These are phyloP conservation scores for Dryadula phaetusa DNA, from an alignment of 2,888 invertebrate genomes.

Conservation along the genomic window DNA sequence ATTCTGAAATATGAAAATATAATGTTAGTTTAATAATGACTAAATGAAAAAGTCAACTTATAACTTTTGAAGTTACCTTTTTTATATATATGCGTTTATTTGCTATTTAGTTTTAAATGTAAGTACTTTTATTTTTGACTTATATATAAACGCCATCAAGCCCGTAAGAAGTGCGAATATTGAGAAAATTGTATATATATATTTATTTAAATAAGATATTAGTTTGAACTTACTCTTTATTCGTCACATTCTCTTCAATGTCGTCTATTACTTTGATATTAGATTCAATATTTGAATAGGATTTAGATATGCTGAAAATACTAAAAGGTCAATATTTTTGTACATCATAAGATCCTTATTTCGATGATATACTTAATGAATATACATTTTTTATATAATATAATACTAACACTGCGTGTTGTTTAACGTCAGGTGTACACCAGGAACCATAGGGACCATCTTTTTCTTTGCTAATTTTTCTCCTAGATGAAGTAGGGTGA, in stretches of 20 bases:
- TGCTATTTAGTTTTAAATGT: too few species aligned
- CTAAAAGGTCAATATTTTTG: not conserved
- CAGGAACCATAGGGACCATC: conserved; percentile 65
- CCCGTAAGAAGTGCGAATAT: too few species aligned
- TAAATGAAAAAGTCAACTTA: too few species aligned
- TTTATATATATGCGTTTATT: too few species aligned
- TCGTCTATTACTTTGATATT: conserved; percentile 57
- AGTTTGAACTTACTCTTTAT: conserved; percentile 52
- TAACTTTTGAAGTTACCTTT: too few species aligned
- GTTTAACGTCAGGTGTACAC: conserved; percentile 70
- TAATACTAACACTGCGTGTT: conserved; percentile 61
- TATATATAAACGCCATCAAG: too few species aligned
- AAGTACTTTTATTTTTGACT: too few species aligned
- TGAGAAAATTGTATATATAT: not conserved
- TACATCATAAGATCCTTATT: too few species aligned
- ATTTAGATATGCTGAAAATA: conserved; percentile 53
- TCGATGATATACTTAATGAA: too few species aligned
- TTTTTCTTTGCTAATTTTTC: conserved; percentile 45
- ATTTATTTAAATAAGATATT: conserved; percentile 27
- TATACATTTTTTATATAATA: not conserved
- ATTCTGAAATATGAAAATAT: not conserved
- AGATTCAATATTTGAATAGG: conserved; percentile 58
- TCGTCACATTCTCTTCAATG: conserved; percentile 37
- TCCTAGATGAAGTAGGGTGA: conserved; percentile 58
- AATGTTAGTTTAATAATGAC: not conserved